Evolutionary conservation across 2,113 vertebrate genomes (phyloP).

Genomic region (Hippocampus comes): DNA sequence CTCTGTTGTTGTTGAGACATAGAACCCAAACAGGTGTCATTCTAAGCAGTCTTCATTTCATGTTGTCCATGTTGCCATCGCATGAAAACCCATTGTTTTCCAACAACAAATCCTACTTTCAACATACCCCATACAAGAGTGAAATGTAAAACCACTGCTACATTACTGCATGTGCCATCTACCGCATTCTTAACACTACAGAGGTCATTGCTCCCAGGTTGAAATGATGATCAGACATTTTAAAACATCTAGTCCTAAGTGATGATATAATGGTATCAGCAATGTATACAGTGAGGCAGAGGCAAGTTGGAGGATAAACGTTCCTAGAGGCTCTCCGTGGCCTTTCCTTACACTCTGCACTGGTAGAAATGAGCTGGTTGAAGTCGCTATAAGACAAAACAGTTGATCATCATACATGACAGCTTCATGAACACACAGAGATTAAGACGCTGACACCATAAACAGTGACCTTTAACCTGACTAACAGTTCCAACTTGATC

Average conservation of each 20-base stretch:
- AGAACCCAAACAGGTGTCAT: slow-evolving; percentile 19
- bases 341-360: slow-evolving; percentile 41
- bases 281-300: slow-evolving; percentile 28
- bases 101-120: slow-evolving; percentile 41
- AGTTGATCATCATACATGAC: not conserved
- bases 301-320: slow-evolving; percentile 23
- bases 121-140: slow-evolving; percentile 32
- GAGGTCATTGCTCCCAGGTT: slow-evolving; percentile 40
- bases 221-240: slow-evolving; percentile 47
- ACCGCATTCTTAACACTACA: slow-evolving; percentile 54
- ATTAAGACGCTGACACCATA: not conserved
- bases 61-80: slow-evolving; percentile 32
- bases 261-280: slow-evolving; percentile 18
- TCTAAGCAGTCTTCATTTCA: slow-evolving; percentile 58
- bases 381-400: slow-evolving; percentile 59
- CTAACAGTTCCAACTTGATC: not conserved
- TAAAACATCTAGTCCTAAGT: slow-evolving; percentile 25
- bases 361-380: slow-evolving; percentile 46
- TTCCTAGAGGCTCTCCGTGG: slow-evolving; percentile 25
- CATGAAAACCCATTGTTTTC: slow-evolving; percentile 29
- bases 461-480: not conserved
- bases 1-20: not conserved
- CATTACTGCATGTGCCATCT: slow-evolving; percentile 53
- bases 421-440: not conserved
- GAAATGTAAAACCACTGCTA: slow-evolving; percentile 46